Evolutionary conservation across 2,797 vertebrate species (phyloP), one percentile per base, ranked within the genome.

Genomic region (Fundulus diaphanus): DNA sequence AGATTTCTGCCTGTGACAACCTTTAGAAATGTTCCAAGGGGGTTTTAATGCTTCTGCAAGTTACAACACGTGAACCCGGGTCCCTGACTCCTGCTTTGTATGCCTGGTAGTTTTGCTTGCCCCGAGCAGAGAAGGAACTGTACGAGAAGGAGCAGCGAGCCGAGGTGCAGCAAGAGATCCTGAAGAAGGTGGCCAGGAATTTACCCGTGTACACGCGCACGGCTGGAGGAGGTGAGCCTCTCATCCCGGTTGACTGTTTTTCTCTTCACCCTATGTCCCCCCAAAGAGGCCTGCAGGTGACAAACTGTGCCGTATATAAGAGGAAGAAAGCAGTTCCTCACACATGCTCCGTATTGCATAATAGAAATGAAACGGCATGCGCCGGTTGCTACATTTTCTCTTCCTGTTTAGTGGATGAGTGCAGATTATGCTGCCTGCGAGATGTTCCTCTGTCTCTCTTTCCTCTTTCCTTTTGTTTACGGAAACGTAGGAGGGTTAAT

Each of bases 71-170:
- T 13, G 5, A 9, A 20, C 42, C 63, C n/a, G n/a, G 13, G 9
- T 27, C 37, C 27, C 22, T 15, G 61, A 40, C 61, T 65, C 35
- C 61, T 65, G 61, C 61, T 42, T 74, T 24, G 73, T 54, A 49
- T 44, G 69, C 37, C 61, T 51, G 8, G 69, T 79, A 96, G 95
- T 96, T 95, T n/a, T 59, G 74, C 84, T 94, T 99, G 68, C 96
- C 97, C 76, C 96, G 95, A 92, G 92, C 90, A 77, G 98, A 99
- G 91, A 98, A 97, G 88, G 98, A 99, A 51, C 94, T 94, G 76
- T 98, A 96, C 76, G 97, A 98, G 92, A 96, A 94, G 84, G 98
- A 99, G 91, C 96, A 97, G 80, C 95, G 93, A 81, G 95, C 96
- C 29, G 98, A 98, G 87, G 90, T 85, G 49, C 97, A 98, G 66